A percentile compares a stretch with the other conserved stretches of the same genome.
Evolutionary conservation across 2,888 invertebrate species (phyloP).

Genomic region (Drosophila subsilvestris): DNA sequence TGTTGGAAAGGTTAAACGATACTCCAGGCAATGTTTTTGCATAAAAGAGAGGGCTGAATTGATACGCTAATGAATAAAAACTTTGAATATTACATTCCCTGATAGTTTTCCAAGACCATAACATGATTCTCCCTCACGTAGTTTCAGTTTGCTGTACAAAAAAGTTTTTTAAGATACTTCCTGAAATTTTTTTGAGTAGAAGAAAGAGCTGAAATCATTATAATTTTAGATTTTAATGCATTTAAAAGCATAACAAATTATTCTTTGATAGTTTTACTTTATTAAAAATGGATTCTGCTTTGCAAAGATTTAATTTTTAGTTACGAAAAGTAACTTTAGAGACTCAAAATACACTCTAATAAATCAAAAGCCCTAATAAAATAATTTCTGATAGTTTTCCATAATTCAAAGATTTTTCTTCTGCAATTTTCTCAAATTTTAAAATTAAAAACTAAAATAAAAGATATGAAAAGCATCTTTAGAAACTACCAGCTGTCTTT

Average conservation of each 20-base stretch:
- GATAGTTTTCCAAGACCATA: background rate
- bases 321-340: background rate
- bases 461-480: too few species aligned
- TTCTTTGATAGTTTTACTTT: background rate
- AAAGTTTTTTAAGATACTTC: background rate
- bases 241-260: background rate
- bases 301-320: background rate
- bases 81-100: background rate
- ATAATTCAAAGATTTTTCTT: too few species aligned
- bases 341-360: background rate
- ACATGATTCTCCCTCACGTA: too few species aligned
- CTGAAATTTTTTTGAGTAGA: background rate
- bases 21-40: background rate
- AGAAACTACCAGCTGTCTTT: too few species aligned
- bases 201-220: background rate
- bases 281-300: background rate
- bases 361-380: rapidly evolving
- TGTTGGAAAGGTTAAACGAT: background rate
- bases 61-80: background rate
- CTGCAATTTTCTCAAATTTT: background rate
- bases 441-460: too few species aligned
- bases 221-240: background rate
- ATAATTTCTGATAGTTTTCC: background rate
- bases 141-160: background rate
- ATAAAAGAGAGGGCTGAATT: background rate